A percentile compares a stretch with the other conserved stretches of the same genome.
Conservation (phyloP, 2,113 vertebrate species). For the Pseudorasbora parva region DNA sequence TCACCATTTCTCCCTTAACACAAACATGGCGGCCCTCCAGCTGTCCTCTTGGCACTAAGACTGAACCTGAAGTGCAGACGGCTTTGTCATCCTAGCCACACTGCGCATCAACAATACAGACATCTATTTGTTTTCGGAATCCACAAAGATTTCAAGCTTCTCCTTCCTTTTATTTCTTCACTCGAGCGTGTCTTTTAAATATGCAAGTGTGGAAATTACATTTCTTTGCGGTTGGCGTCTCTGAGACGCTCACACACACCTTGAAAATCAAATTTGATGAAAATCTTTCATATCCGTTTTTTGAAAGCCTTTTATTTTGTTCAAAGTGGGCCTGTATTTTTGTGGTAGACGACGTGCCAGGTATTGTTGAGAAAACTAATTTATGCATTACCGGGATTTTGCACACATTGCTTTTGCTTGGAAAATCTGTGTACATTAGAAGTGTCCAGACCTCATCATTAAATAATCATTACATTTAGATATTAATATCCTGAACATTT, state of each 20-base stretch:
- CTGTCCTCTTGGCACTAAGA: conserved; percentile 47
- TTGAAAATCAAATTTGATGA: conserved; percentile 27
- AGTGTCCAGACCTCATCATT: conserved; percentile 21
- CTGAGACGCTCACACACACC: neutral
- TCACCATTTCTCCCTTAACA: conserved; percentile 73
- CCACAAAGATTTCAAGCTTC: conserved; percentile 33
- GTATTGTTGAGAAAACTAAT: neutral
- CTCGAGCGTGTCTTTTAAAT: conserved; percentile 41
- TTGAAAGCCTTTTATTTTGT: neutral
- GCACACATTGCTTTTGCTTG: neutral
- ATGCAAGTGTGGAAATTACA: conserved; percentile 32
- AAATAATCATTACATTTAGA: neutral
- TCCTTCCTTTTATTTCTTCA: neutral
- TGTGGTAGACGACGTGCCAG: neutral
- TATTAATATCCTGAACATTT: conserved; percentile 22
- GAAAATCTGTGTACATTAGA: neutral
- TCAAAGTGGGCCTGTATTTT: conserved; percentile 12
- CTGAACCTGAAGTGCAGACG: conserved; percentile 41
- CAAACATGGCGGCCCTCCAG: conserved; percentile 63
- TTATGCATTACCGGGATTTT: neutral
- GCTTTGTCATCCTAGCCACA: conserved; percentile 30
- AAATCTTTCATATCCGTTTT: neutral
- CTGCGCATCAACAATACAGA: conserved; percentile 22
- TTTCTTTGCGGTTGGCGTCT: conserved; percentile 41
- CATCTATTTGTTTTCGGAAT: neutral